phyloP scores from a whole-genome alignment of 1,140 invertebrate species.

The Diabrotica undecimpunctata region DNA sequence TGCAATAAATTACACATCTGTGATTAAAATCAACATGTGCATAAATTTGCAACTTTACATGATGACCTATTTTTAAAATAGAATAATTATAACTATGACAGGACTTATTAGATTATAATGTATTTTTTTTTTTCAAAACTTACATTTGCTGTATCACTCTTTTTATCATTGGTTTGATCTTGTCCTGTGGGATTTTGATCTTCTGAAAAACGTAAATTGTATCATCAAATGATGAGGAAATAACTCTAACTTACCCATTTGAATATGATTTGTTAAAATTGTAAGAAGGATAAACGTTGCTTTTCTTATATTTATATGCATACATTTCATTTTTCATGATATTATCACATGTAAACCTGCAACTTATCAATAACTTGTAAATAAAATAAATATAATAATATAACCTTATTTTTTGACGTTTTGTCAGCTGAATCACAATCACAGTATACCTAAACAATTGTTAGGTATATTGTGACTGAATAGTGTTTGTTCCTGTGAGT shows the following conservation, averaged over 20 bases:
- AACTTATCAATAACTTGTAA: too few relatives aligned
- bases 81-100: constrained; percentile 23
- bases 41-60: not conserved
- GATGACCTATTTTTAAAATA: not conserved
- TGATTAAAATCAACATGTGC: too few relatives aligned
- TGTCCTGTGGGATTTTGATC: constrained; percentile 16
- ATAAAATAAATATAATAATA: too few relatives aligned
- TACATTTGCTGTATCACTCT: constrained; percentile 35
- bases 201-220: constrained; percentile 25
- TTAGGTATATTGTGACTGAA: too few relatives aligned
- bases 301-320: constrained; percentile 50
- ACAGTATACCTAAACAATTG: too few relatives aligned
- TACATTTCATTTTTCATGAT: constrained; percentile 44
- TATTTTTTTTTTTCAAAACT: constrained; percentile 20
- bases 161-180: constrained; percentile 25
- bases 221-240: constrained; percentile 16
- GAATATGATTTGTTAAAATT: constrained; percentile 48
- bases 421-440: too few relatives aligned
- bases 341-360: not conserved
- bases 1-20: too few relatives aligned
- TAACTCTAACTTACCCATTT: constrained; percentile 44
- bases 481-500: too few relatives aligned
- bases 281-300: constrained; percentile 47
- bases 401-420: too few relatives aligned
- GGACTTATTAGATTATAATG: constrained; percentile 16